Evolutionary conservation across 2,113 vertebrate genomes (phyloP), one percentile per base, ranked within the genome.

Genomic region (Caloenas nicobarica): DNA sequence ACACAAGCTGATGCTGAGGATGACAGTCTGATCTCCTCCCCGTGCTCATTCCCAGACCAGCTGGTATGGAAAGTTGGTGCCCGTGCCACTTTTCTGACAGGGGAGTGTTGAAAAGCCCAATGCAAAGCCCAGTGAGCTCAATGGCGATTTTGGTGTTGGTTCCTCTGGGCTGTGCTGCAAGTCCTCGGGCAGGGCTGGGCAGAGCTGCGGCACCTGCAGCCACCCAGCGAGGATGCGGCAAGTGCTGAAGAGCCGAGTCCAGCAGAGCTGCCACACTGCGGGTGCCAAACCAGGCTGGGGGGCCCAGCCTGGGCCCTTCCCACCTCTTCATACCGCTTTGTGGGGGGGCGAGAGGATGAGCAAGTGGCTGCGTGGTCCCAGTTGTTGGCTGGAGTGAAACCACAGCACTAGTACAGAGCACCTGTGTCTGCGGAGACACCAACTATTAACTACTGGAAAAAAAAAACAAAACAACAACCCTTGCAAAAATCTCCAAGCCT

Each of bases 361-460:
- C 42, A 16, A 44, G 42, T 16, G 42, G 42, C 16, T 44, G 42
- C 16, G 42, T 44, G 42, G 42, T 44, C 42, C 42, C 42, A 16
- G 16, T 17, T 44, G 42, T 16, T 7, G 42, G 42, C 42, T 44
- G 42, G 42, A 44, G 42, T 17, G 42, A 44, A 44, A 44, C 16
- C 42, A 44, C 42, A 44, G 25, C 34, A 18, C 3, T 53, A 44
- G 42, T 7, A 15, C 2, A 2, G 46, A 34, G 21, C 51, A 14
- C 13, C 60, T 9, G 10, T 14, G 31, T 0, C 1, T 6, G 34
- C 33, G 21, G 60, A 34, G 29, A 8, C 1, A 4, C 22, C 21
- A 15, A 68, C 57, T 7, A 12, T 4, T 3, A 34, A 33, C 14
- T 19, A 29, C 19, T 0, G 2, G 18, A 5, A 36, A 22, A 34